Conservation (phyloP, 1,140 invertebrate genomes). For the Drosophila kurseongensis region DNA sequence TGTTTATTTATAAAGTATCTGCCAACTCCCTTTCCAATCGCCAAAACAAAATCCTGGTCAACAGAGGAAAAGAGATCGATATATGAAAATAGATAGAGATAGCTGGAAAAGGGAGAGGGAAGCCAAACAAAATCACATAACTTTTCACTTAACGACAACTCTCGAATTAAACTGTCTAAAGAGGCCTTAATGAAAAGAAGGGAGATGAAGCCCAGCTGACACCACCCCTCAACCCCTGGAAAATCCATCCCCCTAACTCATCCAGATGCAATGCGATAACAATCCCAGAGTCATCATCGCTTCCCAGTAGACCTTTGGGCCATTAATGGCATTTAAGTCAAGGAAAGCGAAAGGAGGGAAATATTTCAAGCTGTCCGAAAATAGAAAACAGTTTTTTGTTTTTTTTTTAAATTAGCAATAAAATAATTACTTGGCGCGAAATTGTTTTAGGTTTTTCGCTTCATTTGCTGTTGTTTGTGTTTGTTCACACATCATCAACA, state of each 20-base stretch:
- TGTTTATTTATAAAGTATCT: slow-evolving; percentile 52
- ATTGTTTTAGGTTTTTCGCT: slow-evolving; percentile 71
- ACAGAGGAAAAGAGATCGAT: slow-evolving; percentile 11
- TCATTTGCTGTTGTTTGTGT: slow-evolving; percentile 41
- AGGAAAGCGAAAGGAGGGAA: slow-evolving; percentile 35
- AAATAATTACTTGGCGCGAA: slow-evolving; percentile 80
- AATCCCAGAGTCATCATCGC: slow-evolving; percentile 34
- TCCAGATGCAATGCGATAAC: slow-evolving; percentile 64
- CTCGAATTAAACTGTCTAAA: slow-evolving; percentile 79
- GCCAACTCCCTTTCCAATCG: slow-evolving; percentile 30
- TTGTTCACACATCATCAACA: slow-evolving; percentile 75
- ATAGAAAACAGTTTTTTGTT: slow-evolving; percentile 9
- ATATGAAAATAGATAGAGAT: slow-evolving; percentile 1
- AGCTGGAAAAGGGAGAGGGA: slow-evolving; percentile 13
- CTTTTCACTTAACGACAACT: slow-evolving; percentile 76
- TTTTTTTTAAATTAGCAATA: slow-evolving; percentile 73
- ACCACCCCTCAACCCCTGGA: slow-evolving; percentile 12
- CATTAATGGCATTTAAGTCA: slow-evolving; percentile 37
- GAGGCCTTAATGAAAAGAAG: slow-evolving; percentile 41
- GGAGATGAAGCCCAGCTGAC: slow-evolving; percentile 26
- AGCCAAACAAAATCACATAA: slow-evolving; percentile 70
- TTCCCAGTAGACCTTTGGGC: slow-evolving; percentile 45
- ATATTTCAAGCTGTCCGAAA: slow-evolving; percentile 12
- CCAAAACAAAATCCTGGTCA: slow-evolving; percentile 11
- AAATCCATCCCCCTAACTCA: slow-evolving; percentile 17